Percentiles rank a stretch among this genome's conserved stretches.
Conservation (phyloP, 2,113 vertebrate genomes). For the Procavia capensis region DNA sequence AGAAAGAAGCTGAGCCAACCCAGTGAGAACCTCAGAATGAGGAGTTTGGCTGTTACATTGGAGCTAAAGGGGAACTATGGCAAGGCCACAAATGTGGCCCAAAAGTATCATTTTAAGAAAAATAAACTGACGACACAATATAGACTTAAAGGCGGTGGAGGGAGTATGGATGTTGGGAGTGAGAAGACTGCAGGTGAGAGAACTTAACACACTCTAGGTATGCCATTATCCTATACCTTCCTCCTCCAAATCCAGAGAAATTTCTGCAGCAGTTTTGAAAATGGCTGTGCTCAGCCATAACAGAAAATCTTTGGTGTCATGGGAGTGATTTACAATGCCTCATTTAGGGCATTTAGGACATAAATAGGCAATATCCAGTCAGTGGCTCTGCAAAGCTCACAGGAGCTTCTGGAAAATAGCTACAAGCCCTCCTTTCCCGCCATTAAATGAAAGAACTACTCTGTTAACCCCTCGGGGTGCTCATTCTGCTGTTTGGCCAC, state of each 20-base stretch:
- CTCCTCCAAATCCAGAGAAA: background rate
- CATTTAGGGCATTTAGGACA: background rate
- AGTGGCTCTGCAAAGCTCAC: background rate
- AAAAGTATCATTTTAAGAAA: background rate
- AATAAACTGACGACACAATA: background rate
- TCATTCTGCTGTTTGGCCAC: background rate
- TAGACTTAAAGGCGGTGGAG: background rate
- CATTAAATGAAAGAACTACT: background rate
- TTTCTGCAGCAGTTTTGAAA: conserved; percentile 13
- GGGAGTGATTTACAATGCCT: background rate
- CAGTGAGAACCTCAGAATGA: background rate
- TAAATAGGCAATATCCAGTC: background rate
- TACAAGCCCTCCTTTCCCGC: background rate
- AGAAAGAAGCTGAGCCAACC: background rate
- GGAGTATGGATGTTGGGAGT: background rate
- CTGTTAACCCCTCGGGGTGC: background rate
- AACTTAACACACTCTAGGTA: background rate
- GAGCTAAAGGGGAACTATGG: background rate
- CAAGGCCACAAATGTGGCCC: background rate
- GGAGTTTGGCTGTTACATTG: background rate
- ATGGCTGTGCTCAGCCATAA: background rate
- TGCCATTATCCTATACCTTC: background rate
- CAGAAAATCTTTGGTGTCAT: background rate
- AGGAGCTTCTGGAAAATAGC: background rate
- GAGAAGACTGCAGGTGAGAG: background rate